These are phyloP conservation scores for Sinella curviseta DNA, from an alignment of 1,140 invertebrate genomes.

Conservation along the genomic window DNA sequence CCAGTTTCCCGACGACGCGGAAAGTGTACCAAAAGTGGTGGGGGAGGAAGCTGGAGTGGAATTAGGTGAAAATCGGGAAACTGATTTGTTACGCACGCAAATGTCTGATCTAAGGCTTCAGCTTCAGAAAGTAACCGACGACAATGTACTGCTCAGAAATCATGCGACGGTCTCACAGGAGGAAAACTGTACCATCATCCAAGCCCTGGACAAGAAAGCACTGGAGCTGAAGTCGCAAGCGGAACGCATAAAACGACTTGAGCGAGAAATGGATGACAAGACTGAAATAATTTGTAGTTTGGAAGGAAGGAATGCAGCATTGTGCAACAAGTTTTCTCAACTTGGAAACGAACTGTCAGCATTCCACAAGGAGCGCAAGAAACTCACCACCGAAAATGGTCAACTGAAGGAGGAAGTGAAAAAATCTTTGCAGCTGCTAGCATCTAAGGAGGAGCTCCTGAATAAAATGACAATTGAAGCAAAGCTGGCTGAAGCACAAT, in stretches of 20 bases:
- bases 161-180: not conserved
- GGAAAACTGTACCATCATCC: not conserved
- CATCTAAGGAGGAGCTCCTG: not conserved
- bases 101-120: not conserved
- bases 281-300: not conserved
- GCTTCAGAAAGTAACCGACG: not conserved
- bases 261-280: not conserved
- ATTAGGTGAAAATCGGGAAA: not conserved
- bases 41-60: not conserved
- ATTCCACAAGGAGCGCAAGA: not conserved
- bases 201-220: constrained; percentile 1
- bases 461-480: not conserved
- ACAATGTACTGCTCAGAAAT: not conserved
- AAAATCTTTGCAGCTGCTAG: not conserved
- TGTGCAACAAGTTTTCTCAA: not conserved
- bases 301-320: not conserved
- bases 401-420: not conserved
- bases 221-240: not conserved
- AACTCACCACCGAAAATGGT: not conserved
- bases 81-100: not conserved
- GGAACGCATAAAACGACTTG: constrained; percentile 5
- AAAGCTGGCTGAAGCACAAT: not conserved
- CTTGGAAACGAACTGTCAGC: not conserved
- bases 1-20: no score
- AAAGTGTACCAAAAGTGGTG: not conserved